Conservation (phyloP, 1,140 invertebrate genomes). For the Piezodorus guildinii region DNA sequence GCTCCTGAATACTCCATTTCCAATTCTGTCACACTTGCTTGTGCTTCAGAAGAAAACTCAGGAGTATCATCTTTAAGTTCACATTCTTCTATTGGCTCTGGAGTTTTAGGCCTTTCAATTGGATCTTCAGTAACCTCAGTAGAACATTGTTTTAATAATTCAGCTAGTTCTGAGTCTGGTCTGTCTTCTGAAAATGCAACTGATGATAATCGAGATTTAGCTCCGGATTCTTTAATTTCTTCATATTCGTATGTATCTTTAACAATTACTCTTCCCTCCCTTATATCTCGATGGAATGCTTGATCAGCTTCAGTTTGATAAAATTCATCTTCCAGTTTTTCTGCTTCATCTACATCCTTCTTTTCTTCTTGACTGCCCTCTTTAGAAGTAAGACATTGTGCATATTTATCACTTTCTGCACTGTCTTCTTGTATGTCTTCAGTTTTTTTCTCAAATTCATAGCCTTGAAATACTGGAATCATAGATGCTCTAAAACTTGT, state of each 20-base stretch:
- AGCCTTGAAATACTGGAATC: slow-evolving; percentile 27
- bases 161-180: slow-evolving; percentile 36
- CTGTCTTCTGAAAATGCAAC: slow-evolving; percentile 35
- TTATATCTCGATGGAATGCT: slow-evolving; percentile 32
- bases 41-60: slow-evolving; percentile 31
- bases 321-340: slow-evolving; percentile 32
- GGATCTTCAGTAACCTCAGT: slow-evolving; percentile 35
- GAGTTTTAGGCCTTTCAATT: slow-evolving; percentile 39
- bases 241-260: slow-evolving; percentile 29
- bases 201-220: slow-evolving; percentile 32
- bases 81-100: slow-evolving; percentile 36
- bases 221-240: slow-evolving; percentile 29
- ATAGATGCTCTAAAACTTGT: slow-evolving; percentile 34
- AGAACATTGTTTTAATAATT: slow-evolving; percentile 33
- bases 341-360: slow-evolving; percentile 36
- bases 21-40: slow-evolving; percentile 30
- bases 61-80: slow-evolving; percentile 35
- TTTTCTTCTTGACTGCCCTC: slow-evolving; percentile 36
- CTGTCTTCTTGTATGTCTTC: slow-evolving; percentile 28
- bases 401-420: slow-evolving; percentile 34
- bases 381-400: slow-evolving; percentile 34
- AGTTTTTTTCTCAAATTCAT: slow-evolving; percentile 20
- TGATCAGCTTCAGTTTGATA: slow-evolving; percentile 36
- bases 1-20: slow-evolving; percentile 30
- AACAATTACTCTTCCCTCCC: slow-evolving; percentile 29